Conservation (phyloP, 2,797 vertebrate genomes). For the Balearica regulorum region DNA sequence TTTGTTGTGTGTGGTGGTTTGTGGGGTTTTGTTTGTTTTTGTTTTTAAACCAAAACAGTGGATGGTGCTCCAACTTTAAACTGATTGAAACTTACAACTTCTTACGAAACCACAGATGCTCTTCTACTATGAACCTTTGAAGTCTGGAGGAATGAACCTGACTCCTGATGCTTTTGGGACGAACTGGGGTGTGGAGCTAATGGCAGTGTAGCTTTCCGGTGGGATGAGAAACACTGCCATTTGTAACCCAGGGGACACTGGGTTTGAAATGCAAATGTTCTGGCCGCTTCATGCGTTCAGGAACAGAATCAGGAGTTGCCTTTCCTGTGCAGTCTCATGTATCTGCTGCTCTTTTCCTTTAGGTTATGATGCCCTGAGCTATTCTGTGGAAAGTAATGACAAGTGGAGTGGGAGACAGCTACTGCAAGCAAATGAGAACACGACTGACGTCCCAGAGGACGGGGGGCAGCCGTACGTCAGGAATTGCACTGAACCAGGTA, state of each 20-base stretch:
- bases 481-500: conserved; percentile 93
- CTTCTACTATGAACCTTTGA: background rate
- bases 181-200: background rate
- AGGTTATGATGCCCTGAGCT: conserved; percentile 77
- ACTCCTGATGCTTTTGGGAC: background rate
- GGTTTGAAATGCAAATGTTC: background rate
- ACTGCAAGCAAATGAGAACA: conserved; percentile 76
- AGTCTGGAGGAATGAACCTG: background rate
- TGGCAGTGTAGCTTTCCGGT: background rate
- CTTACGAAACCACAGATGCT: background rate
- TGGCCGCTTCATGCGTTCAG: background rate
- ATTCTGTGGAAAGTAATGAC: conserved; percentile 55
- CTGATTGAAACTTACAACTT: background rate
- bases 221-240: background rate
- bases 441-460: conserved; percentile 68
- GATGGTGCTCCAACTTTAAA: background rate
- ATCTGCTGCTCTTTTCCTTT: background rate
- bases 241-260: rapidly evolving
- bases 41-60: background rate
- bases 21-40: background rate
- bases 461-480: conserved; percentile 64
- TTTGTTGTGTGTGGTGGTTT: background rate
- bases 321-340: background rate
- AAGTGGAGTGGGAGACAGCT: conserved; percentile 81
- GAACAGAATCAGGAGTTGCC: background rate